Base-by-base conservation (phyloP, 2,797 vertebrate species). In the Pelobates cultripes region DNA sequence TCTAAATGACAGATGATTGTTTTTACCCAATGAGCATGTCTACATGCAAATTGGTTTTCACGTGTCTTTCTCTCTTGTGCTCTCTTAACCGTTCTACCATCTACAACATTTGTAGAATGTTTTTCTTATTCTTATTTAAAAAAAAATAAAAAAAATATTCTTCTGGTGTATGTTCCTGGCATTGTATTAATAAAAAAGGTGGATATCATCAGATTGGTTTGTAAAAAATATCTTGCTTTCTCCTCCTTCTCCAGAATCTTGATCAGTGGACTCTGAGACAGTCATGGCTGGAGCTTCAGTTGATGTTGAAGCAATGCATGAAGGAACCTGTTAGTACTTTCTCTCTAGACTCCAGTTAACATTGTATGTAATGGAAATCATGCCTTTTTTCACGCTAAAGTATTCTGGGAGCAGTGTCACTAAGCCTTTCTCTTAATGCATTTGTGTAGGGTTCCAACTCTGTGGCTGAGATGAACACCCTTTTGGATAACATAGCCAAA, bases 211-310 rank as follows among this genome's bases (percentile, higher is more conserved):
- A 28, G 28, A 28, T 28, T 28, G 28, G 28, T 28, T 51, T 6
- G 10, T 51, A 10, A 51, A 51, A 51, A 51, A 51, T 51, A 6
- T 2, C 2, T 6, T 51, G 75, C 44, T 74, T 17, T 2, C 28
- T 71, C 77, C 28, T 75, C 40, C 84, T 10, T 40, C 53, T 28
- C 47, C 86, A 94, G 93, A 92, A 92, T 78, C 89, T 94, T 17
- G 93, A 94, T 57, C 93, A 93, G 78, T 94, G 93, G 93, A 93
- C 91, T 2, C 86, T 94, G 51, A 86, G 89, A 12, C 92, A 93
- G 73, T 93, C 92, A 7, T 93, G 93, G 92, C 70, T 94, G 71
- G 93, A 93, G 78, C 91, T 94, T 43, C 93, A 94, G 45, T 66
- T 94, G 15, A 92, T 93, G 92, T 92, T 94, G 84, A 94, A 93